Evolutionary conservation across 2,888 invertebrate genomes (phyloP), one percentile per base, ranked within the genome.

Genomic region (Callosobruchus maculatus): DNA sequence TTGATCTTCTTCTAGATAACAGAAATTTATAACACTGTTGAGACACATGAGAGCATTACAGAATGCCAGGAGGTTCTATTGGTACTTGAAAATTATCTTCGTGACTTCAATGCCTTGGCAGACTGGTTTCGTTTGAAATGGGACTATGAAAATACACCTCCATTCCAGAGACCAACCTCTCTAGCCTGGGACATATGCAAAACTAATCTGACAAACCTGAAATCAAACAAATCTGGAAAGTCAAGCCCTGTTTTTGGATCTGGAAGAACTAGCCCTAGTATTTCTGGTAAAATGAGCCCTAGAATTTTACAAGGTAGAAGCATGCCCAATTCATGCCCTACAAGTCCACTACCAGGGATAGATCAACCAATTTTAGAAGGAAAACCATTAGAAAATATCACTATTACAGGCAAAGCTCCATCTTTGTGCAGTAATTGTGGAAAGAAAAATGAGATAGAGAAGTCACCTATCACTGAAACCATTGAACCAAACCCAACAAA

Each of bases 61-160:
- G 97, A 98, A 87, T 98, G 98, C 88, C 94, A 98, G 91, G 98
- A 99, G 89, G 97, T 97, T 0, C 95, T 98, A 77, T 89, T 98
- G 84, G 97, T 98, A 80, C 88, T 99, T 77, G 97, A 97, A 86
- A 97, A 97, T 85, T 98, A 97, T 85, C 94, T 95, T 13, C 92
- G 96, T 20, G 98, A 99, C 87, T 99, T 99, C 85, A 94, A 95
- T 85, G 95, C 96, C 21, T 88, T 99, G 49, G 96, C 97, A 73
- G 96, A 97, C 84, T 97, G 97, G 93, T 94, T 98, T 83, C 92
- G 95, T 82, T 90, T 98, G 5, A 97, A 98, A 86, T 95, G 95
- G 93, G 96, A 96, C 77, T 98, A 96, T 85, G 98, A 98, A 84
- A 94, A 95, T 80, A 95, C 97, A 0, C 93, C 95, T 4, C 91